Conservation (phyloP, 2,113 vertebrate genomes). For the Corythoichthys haematopterus region DNA sequence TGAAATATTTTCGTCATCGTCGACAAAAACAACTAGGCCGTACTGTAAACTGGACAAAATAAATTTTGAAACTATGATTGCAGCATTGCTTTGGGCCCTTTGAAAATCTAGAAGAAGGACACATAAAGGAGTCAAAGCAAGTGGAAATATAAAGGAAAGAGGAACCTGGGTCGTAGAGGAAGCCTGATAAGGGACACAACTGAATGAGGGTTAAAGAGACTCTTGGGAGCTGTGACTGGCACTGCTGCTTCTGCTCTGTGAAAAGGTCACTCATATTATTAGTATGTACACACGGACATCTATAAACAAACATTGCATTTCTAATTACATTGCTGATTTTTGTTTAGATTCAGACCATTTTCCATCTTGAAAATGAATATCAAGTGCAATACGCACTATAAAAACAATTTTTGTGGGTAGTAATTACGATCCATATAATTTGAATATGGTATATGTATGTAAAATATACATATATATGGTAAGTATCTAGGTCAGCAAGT, state of each 20-base stretch:
- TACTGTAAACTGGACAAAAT: too few relatives aligned
- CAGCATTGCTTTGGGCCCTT: background rate
- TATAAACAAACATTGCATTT: background rate
- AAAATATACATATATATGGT: too few relatives aligned
- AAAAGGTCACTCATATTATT: background rate
- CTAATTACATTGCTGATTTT: background rate
- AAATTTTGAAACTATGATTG: too few relatives aligned
- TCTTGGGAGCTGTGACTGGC: background rate
- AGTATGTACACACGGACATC: background rate
- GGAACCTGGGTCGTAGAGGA: background rate
- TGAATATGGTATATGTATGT: too few relatives aligned
- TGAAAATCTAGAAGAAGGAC: background rate
- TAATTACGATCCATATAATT: too few relatives aligned
- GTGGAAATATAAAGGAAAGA: background rate
- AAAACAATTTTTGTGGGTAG: too few relatives aligned
- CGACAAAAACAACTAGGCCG: too few relatives aligned
- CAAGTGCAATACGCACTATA: background rate
- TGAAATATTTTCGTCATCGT: too few relatives aligned
- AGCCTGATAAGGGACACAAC: background rate
- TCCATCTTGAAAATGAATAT: background rate
- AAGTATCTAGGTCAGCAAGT: too few relatives aligned
- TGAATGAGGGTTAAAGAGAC: background rate
- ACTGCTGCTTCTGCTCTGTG: background rate
- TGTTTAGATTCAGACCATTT: background rate
- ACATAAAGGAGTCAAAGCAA: background rate